Evolutionary conservation across 2,888 invertebrate species (phyloP), one percentile per base, ranked within the genome.

Genomic region (Rhingia campestris): DNA sequence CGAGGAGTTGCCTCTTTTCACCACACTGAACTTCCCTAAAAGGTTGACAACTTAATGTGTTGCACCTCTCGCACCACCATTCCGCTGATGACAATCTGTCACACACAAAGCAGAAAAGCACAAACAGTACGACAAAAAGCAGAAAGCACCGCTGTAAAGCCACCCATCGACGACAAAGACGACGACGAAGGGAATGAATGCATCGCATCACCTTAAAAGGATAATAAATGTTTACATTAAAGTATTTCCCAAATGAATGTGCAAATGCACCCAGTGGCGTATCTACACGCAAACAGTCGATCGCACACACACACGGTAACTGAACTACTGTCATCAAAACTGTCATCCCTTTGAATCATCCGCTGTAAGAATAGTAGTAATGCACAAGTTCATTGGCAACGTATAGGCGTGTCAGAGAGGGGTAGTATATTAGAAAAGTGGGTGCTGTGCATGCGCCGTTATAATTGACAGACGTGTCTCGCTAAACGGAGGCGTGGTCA

Each of bases 171-270:
- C 2, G 22, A 22, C 22, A 22, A 22, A 22, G 22, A 2, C 22
- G 22, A 33, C 12, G 32, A n/a, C 9, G 47, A 39, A 54, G 54
- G 37, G 61, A 67, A 10, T 45, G 7, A 45, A 32, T 39, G 53
- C 67, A 84, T 84, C 63, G 56, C 74, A 80, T 80, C 80, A 69
- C 80, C 74, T 84, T 80, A 84, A 84, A 84, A 84, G 80, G 70
- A 84, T 84, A 80, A 84, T 84, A 84, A 84, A 84, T 84, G 84
- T 84, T 84, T 84, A 69, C 84, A 80, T 84, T 84, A 84, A 84
- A 84, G 84, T 56, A 73, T 79, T 74, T 75, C 84, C 74, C 80
- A 80, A 84, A 84, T 84, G 84, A 80, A 84, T 84, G 75, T 61
- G 74, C 75, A 84, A 67, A 59, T 51, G 59, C 49, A 67, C 61